phyloP scores from a whole-genome alignment of 2,888 invertebrate genomes.

The Eurytoma adleriae region DNA sequence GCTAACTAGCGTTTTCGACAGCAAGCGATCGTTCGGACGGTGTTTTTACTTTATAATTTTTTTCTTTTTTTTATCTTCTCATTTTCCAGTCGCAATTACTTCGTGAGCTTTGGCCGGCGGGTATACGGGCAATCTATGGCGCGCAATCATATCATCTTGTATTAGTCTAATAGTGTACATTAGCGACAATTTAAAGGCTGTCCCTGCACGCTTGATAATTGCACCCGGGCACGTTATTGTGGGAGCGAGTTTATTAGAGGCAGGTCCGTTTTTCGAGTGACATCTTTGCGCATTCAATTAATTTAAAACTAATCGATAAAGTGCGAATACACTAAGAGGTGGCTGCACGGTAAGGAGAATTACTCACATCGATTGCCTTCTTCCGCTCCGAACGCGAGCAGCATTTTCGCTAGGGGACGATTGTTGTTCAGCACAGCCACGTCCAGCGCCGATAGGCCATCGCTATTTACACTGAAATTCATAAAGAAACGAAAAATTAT shows the following conservation, averaged over 20 bases:
- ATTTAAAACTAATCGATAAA: too few species aligned
- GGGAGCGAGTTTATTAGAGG: too few species aligned
- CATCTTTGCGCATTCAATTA: too few species aligned
- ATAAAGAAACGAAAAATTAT: constrained; percentile 56
- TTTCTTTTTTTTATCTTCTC: too few species aligned
- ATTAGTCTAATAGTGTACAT: not conserved
- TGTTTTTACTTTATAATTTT: too few species aligned
- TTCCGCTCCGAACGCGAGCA: constrained; percentile 90
- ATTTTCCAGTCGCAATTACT: too few species aligned
- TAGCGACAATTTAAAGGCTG: constrained; percentile 1
- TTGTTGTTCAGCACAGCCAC: constrained; percentile 95
- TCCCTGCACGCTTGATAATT: constrained; percentile 8
- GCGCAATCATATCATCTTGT: not conserved
- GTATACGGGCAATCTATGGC: not conserved
- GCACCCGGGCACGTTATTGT: constrained; percentile 15
- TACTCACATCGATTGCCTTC: constrained; percentile 90
- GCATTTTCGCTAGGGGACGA: constrained; percentile 91
- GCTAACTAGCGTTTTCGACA: not conserved
- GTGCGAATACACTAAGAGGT: not conserved
- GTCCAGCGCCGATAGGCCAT: constrained; percentile 93
- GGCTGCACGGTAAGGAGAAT: too few species aligned
- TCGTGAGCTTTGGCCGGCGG: too few species aligned
- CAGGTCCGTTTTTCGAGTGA: too few species aligned
- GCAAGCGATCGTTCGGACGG: too few species aligned
- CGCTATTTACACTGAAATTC: constrained; percentile 87